These are phyloP conservation scores for Drosophila mettleri DNA, from an alignment of 2,888 invertebrate species.

Conservation along the genomic window DNA sequence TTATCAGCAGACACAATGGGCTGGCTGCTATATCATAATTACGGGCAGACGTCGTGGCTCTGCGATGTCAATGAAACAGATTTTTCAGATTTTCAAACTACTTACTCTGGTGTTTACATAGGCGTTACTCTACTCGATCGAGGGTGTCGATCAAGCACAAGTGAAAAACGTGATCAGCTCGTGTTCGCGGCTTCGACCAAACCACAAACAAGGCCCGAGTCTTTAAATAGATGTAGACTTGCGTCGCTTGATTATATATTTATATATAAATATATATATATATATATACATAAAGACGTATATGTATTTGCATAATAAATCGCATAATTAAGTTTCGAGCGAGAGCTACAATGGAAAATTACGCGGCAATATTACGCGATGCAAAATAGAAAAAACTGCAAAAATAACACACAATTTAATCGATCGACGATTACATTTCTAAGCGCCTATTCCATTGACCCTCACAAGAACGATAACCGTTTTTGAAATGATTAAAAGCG, in stretches of 20 bases:
- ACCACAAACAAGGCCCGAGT: slow-evolving; percentile 52
- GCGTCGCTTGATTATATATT: slow-evolving; percentile 13
- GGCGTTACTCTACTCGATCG: slow-evolving; percentile 29
- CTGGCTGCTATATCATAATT: slow-evolving; percentile 44
- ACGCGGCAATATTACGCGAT: slow-evolving; percentile 53
- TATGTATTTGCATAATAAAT: slow-evolving; percentile 74
- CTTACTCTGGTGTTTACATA: slow-evolving; percentile 13
- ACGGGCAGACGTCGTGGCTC: slow-evolving; percentile 52
- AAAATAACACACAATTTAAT: slow-evolving; percentile 21
- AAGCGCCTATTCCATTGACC: slow-evolving; percentile 59
- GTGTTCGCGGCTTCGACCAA: slow-evolving; percentile 43
- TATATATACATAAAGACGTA: not conserved
- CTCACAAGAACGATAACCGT: slow-evolving; percentile 29
- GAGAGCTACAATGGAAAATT: slow-evolving; percentile 70
- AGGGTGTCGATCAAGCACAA: slow-evolving; percentile 43
- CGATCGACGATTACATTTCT: slow-evolving; percentile 35
- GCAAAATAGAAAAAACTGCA: slow-evolving; percentile 8
- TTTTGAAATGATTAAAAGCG: slow-evolving; percentile 3
- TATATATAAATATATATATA: not conserved
- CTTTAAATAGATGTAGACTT: slow-evolving; percentile 58
- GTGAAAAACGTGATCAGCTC: slow-evolving; percentile 64
- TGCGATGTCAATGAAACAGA: slow-evolving; percentile 57
- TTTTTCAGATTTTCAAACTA: slow-evolving; percentile 33
- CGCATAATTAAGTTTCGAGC: slow-evolving; percentile 74
- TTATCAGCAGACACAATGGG: slow-evolving; percentile 52